These are phyloP conservation scores for Digitonthophagus gazella DNA, from an alignment of 2,888 invertebrate genomes.

Conservation along the genomic window DNA sequence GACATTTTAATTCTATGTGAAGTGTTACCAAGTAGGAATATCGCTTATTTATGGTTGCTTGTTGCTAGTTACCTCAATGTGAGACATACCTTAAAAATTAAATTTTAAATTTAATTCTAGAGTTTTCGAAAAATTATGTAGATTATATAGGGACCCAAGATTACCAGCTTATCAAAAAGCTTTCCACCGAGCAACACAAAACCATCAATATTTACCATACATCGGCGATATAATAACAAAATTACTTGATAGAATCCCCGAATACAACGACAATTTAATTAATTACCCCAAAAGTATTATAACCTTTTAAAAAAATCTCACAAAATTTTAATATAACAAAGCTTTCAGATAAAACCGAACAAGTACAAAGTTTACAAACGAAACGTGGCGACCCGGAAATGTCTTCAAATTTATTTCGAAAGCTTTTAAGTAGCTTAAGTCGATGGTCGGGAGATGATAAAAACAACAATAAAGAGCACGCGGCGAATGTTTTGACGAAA, in stretches of 20 bases:
- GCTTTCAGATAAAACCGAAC: constrained; percentile 10
- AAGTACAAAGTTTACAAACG: constrained; percentile 7
- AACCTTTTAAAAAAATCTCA: constrained; percentile 5
- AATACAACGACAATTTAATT: constrained; percentile 34
- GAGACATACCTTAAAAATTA: no score
- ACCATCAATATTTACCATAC: constrained; percentile 52
- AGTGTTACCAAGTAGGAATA: no score
- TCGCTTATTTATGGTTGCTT: neutral
- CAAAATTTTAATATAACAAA: neutral
- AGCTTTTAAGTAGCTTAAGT: constrained; percentile 29
- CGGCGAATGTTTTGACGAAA: neutral
- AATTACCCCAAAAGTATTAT: constrained; percentile 31
- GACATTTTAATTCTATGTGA: no score
- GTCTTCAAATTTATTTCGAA: constrained; percentile 26
- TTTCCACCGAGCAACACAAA: constrained; percentile 48
- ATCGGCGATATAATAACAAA: constrained; percentile 52
- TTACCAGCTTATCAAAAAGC: constrained; percentile 48
- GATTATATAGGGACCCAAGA: constrained; percentile 51
- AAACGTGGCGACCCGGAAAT: constrained; percentile 19
- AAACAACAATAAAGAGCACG: constrained; percentile 3
- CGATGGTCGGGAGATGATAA: constrained; percentile 28
- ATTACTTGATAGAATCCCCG: constrained; percentile 48
- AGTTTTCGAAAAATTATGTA: constrained; percentile 53
- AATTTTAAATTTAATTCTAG: constrained; percentile 37
- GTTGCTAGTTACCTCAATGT: no score